Conservation (phyloP, 2,113 vertebrate species). For the Hydrochoerus hydrochaeris region DNA sequence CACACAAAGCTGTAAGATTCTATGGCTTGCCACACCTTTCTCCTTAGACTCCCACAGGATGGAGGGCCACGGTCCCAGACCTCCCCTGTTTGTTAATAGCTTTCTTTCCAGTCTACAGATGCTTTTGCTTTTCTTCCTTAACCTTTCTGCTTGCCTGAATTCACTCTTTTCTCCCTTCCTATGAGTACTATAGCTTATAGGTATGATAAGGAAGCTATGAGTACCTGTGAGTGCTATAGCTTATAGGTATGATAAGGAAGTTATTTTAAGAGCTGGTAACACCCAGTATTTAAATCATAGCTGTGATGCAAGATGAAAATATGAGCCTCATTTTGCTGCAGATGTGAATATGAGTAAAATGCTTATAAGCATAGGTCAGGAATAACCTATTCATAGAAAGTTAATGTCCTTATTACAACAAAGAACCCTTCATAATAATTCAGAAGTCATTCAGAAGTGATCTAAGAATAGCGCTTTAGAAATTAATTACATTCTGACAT, state of each 20-base stretch:
- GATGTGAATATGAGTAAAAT: slow-evolving; percentile 14
- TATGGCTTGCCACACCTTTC: neutral
- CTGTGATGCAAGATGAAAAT: slow-evolving; percentile 10
- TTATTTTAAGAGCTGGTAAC: too few relatives aligned
- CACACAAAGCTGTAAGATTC: neutral
- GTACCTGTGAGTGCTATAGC: neutral
- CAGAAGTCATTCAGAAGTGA: slow-evolving; percentile 61
- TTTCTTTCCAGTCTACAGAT: neutral
- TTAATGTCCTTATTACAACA: slow-evolving; percentile 33
- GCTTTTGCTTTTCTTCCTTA: neutral
- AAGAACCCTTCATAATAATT: slow-evolving; percentile 41
- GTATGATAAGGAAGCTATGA: neutral
- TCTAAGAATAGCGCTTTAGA: slow-evolving; percentile 45
- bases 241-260: neutral
- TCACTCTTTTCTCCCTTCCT: neutral
- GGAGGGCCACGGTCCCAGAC: neutral
- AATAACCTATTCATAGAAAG: slow-evolving; percentile 17
- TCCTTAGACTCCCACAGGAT: neutral
- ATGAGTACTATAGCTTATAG: neutral
- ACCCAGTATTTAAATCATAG: neutral
- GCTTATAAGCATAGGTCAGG: slow-evolving; percentile 5
- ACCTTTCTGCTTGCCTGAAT: neutral
- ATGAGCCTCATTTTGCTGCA: neutral
- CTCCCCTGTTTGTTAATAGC: neutral
- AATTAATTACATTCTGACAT: slow-evolving; percentile 54